Evolutionary conservation across 2,888 invertebrate species (phyloP).

Genomic region (Xylocampa areola): DNA sequence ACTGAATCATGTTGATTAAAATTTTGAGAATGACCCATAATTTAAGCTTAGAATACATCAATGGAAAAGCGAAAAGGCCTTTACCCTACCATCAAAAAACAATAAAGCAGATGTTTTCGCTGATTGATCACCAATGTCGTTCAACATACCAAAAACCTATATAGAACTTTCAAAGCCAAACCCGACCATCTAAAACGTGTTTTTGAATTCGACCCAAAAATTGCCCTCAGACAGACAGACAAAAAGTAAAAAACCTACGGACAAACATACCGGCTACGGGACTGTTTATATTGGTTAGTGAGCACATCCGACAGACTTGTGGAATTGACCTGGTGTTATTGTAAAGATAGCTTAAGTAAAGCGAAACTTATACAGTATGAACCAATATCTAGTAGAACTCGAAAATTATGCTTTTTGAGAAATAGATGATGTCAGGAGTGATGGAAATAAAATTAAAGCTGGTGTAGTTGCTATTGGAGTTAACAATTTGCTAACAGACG

Average conservation of each 20-base stretch:
- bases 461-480: too few species aligned
- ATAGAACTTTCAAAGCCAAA: slow-evolving; percentile 42
- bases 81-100: too few species aligned
- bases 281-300: slow-evolving; percentile 63
- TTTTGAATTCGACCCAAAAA: slow-evolving; percentile 63
- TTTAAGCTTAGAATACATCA: too few species aligned
- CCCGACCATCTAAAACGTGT: slow-evolving; percentile 61
- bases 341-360: not conserved
- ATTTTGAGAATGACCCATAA: too few species aligned
- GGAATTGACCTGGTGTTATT: slow-evolving; percentile 13
- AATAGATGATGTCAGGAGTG: too few species aligned
- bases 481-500: too few species aligned
- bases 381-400: too few species aligned
- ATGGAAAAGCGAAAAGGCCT: too few species aligned
- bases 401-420: too few species aligned
- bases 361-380: too few species aligned
- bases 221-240: slow-evolving; percentile 64
- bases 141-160: slow-evolving; percentile 30
- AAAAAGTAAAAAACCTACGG: slow-evolving; percentile 66
- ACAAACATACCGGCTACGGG: slow-evolving; percentile 65
- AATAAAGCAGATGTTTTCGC: slow-evolving; percentile 23
- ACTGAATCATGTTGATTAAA: too few species aligned
- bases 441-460: too few species aligned
- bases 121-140: slow-evolving; percentile 42
- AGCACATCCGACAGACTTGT: slow-evolving; percentile 40